Evolutionary conservation across 2,888 invertebrate species (phyloP).

Genomic region (Dascillus cervinus): DNA sequence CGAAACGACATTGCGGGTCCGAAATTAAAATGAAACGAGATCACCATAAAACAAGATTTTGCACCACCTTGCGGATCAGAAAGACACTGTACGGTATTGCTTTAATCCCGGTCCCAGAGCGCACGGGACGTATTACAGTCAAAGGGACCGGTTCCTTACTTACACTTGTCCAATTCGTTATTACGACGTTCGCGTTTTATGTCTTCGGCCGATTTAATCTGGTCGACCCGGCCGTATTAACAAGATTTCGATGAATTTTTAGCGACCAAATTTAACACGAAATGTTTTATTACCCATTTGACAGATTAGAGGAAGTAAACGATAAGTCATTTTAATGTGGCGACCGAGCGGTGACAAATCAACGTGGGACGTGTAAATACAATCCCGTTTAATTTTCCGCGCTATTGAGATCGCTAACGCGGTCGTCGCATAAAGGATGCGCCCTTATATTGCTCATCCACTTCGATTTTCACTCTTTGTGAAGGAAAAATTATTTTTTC

Average conservation of each 20-base stretch:
- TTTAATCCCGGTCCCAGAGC: conserved; percentile 31
- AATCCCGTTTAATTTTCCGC: too few relatives aligned
- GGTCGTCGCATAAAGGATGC: too few relatives aligned
- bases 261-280: conserved; percentile 16
- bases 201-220: conserved; percentile 11
- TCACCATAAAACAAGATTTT: conserved; percentile 16
- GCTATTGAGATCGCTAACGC: too few relatives aligned
- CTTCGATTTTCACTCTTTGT: too few relatives aligned
- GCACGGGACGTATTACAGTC: conserved; percentile 27
- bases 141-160: conserved; percentile 27
- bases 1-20: conserved; percentile 8
- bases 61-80: conserved; percentile 22
- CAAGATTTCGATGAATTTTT: conserved; percentile 28
- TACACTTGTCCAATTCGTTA: conserved; percentile 23
- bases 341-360: too few relatives aligned
- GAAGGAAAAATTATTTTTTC: too few relatives aligned
- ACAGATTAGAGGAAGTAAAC: too few relatives aligned
- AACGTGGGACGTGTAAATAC: too few relatives aligned
- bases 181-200: conserved; percentile 20
- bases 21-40: conserved; percentile 18
- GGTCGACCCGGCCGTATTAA: conserved; percentile 24
- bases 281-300: too few relatives aligned
- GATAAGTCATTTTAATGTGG: too few relatives aligned
- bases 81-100: conserved; percentile 34
- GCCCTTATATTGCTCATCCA: too few relatives aligned